Percentiles rank a stretch among this genome's conserved stretches.
These are phyloP conservation scores for Lasioglossum calceatum DNA, from an alignment of 2,888 invertebrate genomes.

Conservation along the genomic window DNA sequence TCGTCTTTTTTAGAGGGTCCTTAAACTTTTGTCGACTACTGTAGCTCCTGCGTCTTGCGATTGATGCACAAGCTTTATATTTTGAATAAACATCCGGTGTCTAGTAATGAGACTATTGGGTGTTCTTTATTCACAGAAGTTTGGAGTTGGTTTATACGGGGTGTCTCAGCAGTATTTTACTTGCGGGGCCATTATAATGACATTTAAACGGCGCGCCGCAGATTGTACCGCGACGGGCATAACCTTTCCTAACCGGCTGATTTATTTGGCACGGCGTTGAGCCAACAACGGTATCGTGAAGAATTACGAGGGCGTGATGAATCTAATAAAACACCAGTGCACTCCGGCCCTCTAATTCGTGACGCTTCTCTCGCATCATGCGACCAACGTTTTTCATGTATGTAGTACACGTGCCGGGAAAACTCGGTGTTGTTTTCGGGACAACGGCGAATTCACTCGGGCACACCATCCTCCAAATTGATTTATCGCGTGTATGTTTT, in stretches of 20 bases:
- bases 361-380: conserved; percentile 46
- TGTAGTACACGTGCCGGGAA: background rate
- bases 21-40: no score
- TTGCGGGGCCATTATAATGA: conserved; percentile 71
- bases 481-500: background rate
- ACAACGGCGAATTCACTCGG: background rate
- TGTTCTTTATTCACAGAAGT: no score
- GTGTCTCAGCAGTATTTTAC: conserved; percentile 65
- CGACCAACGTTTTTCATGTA: conserved; percentile 11
- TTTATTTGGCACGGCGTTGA: conserved; percentile 72
- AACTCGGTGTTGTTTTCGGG: background rate
- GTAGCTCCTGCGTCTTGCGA: no score
- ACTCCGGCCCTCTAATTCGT: conserved; percentile 63
- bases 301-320: conserved; percentile 73
- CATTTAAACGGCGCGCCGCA: conserved; percentile 71
- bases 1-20: no score
- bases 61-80: no score
- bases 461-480: background rate
- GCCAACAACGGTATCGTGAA: conserved; percentile 64
- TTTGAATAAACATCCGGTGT: no score
- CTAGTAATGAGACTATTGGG: no score
- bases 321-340: conserved; percentile 70
- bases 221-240: conserved; percentile 69
- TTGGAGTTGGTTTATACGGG: no score
- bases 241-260: conserved; percentile 74